Evolutionary conservation across 2,797 vertebrate genomes (phyloP).

Genomic region (Holocentrus rufus): DNA sequence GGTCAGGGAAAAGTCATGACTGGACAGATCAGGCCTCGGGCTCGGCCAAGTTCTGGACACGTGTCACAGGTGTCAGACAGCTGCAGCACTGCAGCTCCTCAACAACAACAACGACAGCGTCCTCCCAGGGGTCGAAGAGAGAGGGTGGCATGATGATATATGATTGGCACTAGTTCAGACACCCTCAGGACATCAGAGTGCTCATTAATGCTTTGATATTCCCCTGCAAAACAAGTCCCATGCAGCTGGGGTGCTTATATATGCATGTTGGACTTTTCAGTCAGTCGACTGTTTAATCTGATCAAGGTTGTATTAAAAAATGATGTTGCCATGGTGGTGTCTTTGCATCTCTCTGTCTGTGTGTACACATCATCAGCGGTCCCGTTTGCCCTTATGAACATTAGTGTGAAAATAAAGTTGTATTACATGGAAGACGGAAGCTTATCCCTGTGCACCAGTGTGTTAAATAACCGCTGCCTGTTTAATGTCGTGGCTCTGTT

Average conservation of each 20-base stretch:
- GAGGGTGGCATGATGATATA: conserved; percentile 13
- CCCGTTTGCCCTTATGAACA: background rate
- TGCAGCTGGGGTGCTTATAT: background rate
- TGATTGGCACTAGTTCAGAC: conserved; percentile 18
- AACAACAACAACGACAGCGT: conserved; percentile 20
- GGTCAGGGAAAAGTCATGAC: conserved; percentile 49
- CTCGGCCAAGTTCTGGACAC: conserved; percentile 36
- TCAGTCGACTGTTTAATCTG: background rate
- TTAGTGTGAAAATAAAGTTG: too few species aligned
- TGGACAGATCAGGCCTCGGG: conserved; percentile 34
- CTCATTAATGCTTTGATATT: conserved; percentile 2
- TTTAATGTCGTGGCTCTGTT: background rate
- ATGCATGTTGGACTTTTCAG: background rate
- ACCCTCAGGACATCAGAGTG: conserved; percentile 18
- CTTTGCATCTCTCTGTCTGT: background rate
- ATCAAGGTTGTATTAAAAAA: background rate
- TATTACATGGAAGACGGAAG: too few species aligned
- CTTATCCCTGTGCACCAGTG: background rate
- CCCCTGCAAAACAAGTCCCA: background rate
- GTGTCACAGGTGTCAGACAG: conserved; percentile 48
- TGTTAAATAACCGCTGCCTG: conserved; percentile 1
- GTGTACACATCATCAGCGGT: background rate
- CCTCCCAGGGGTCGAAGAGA: conserved; percentile 13
- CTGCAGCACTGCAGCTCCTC: conserved; percentile 45
- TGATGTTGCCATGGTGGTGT: background rate